Evolutionary conservation across 2,888 invertebrate genomes (phyloP), one percentile per base, ranked within the genome.

Genomic region (Drosophila monieri): DNA sequence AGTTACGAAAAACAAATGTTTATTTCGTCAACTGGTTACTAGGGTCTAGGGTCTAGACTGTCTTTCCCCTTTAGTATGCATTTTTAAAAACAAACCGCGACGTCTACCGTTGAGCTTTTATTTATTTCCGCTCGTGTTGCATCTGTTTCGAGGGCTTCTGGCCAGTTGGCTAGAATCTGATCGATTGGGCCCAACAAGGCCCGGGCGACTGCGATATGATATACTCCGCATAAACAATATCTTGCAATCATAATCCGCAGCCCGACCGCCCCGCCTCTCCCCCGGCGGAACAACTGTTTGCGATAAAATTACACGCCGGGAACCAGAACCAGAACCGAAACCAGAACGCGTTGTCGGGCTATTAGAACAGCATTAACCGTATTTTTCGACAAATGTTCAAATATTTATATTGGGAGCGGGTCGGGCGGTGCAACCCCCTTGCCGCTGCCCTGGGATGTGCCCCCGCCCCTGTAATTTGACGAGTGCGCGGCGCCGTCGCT

Each of bases 301-400:
- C 74, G 83, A 83, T 80, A 80, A 80, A 78, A 80, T 85, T 83
- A 83, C 83, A 75, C 66, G 51, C 71, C 73, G 56, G 41, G 47
- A 65, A 21, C 9, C 37, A 18, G 37, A 32, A 15, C 25, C 32
- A 18, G 37, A 32, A 15, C 25, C 32, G 23, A 37, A 43, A 27
- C 12, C n/a, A 32, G 25, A 30, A 23, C 6, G 18, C n/a, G 51
- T 55, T 64, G 69, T 48, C 53, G 57, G 43, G 68, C 83, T 80
- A 89, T 89, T 89, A 90, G 77, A 71, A 73, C 77, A 76, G 78
- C 83, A 80, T 80, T 88, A 90, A 90, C 86, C 90, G 90, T 90
- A 90, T 90, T 90, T 86, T 89, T 75, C 78, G 69, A 79, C 90
- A 90, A 90, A 90, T 90, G 90, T 90, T 90, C 90, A 88, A 88